Conservation (phyloP, 1,140 invertebrate genomes). For the Achroia grisella region DNA sequence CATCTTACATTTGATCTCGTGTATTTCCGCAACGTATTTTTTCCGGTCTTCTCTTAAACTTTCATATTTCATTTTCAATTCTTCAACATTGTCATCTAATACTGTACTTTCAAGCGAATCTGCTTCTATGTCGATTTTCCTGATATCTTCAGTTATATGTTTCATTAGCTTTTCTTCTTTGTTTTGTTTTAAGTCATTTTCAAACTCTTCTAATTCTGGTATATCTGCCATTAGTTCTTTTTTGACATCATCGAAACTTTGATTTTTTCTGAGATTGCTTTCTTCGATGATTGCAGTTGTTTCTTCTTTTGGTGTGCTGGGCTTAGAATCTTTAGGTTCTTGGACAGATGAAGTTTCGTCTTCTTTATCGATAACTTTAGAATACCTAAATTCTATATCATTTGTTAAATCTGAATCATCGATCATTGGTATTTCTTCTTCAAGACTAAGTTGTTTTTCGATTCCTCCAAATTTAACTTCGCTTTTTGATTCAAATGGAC, state of each 20-base stretch:
- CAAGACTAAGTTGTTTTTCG: slow-evolving; percentile 67
- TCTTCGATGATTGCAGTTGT: background rate
- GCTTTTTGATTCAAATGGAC: slow-evolving; percentile 6
- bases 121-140: slow-evolving; percentile 48
- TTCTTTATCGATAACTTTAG: slow-evolving; percentile 48
- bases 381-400: slow-evolving; percentile 68
- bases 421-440: slow-evolving; percentile 73
- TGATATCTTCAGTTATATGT: slow-evolving; percentile 49
- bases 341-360: slow-evolving; percentile 17
- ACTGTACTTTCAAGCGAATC: slow-evolving; percentile 56
- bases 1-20: slow-evolving; percentile 83
- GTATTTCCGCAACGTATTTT: slow-evolving; percentile 74
- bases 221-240: slow-evolving; percentile 71
- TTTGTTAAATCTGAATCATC: slow-evolving; percentile 63
- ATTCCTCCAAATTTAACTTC: slow-evolving; percentile 46
- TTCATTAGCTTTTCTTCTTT: slow-evolving; percentile 57
- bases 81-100: slow-evolving; percentile 53
- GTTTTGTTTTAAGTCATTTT: slow-evolving; percentile 58
- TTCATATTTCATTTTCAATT: slow-evolving; percentile 67
- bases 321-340: slow-evolving; percentile 7
- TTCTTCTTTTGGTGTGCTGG: slow-evolving; percentile 12
- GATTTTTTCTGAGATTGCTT: slow-evolving; percentile 39
- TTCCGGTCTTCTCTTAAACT: slow-evolving; percentile 74
- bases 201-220: slow-evolving; percentile 68
- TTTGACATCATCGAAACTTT: slow-evolving; percentile 68